These are phyloP conservation scores for Anastrepha obliqua DNA, from an alignment of 1,140 invertebrate species.

Conservation along the genomic window DNA sequence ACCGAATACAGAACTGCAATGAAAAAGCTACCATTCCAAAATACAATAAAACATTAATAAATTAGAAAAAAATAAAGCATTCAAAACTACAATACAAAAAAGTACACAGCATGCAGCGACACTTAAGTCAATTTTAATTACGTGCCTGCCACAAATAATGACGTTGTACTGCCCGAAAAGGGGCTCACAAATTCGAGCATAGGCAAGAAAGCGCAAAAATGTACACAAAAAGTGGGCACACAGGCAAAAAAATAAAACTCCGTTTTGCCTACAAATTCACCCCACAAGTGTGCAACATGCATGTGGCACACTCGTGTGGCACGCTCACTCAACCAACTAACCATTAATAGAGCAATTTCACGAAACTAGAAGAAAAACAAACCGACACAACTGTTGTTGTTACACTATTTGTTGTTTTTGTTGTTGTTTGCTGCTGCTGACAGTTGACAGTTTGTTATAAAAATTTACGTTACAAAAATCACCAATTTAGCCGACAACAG, in stretches of 20 bases:
- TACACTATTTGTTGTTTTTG: not conserved
- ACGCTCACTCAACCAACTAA: constrained; percentile 9
- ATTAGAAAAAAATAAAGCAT: not conserved
- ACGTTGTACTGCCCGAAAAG: constrained; percentile 69
- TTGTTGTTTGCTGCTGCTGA: not conserved
- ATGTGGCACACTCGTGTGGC: constrained; percentile 48
- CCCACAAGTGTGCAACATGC: not conserved
- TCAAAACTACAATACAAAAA: not conserved
- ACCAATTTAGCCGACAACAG: constrained; percentile 37
- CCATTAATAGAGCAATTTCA: constrained; percentile 39
- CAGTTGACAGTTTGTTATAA: constrained; percentile 46
- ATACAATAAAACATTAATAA: not conserved
- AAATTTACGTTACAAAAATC: constrained; percentile 35
- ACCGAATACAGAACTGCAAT: not conserved
- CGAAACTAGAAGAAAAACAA: not conserved
- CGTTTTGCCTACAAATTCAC: not conserved
- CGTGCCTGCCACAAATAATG: constrained; percentile 68
- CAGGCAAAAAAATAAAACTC: not conserved
- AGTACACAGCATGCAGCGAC: constrained; percentile 58
- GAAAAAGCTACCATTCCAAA: not conserved
- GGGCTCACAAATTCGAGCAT: constrained; percentile 53
- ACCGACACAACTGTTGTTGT: not conserved
- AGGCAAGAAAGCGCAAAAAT: not conserved
- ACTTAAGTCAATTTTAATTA: constrained; percentile 73
- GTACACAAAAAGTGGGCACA: not conserved